A percentile compares a stretch with the other conserved stretches of the same genome.
These are phyloP conservation scores for Corydoras maculifer DNA, from an alignment of 2,113 vertebrate species.

Conservation along the genomic window DNA sequence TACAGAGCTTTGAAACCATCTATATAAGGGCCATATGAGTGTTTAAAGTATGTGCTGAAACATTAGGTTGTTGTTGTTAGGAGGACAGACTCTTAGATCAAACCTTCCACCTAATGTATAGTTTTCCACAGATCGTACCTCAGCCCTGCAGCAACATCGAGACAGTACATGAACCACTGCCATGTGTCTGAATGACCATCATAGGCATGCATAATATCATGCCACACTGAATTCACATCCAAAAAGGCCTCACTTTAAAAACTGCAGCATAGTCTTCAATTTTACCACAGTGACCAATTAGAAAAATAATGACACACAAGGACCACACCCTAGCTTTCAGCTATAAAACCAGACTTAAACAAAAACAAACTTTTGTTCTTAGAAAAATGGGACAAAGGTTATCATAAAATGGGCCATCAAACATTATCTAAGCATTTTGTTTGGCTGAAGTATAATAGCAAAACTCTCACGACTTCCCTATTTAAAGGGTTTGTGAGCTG, in stretches of 20 bases:
- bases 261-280: slow-evolving; percentile 29
- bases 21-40: slow-evolving; percentile 50
- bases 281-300: slow-evolving; percentile 19
- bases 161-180: slow-evolving; percentile 34
- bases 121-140: slow-evolving; percentile 15
- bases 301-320: slow-evolving; percentile 33
- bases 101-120: slow-evolving; percentile 7
- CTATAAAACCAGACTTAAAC: slow-evolving; percentile 51
- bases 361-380: slow-evolving; percentile 39
- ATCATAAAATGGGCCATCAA: slow-evolving; percentile 38
- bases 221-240: slow-evolving; percentile 4
- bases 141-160: slow-evolving; percentile 33
- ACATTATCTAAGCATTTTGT: slow-evolving; percentile 43
- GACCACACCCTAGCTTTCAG: slow-evolving; percentile 49
- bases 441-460: slow-evolving; percentile 35
- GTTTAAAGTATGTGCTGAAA: slow-evolving; percentile 12
- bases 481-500: neutral
- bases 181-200: slow-evolving; percentile 34
- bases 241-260: slow-evolving; percentile 12
- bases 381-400: slow-evolving; percentile 6
- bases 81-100: slow-evolving; percentile 4
- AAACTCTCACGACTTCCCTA: slow-evolving; percentile 20
- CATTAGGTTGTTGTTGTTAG: neutral
- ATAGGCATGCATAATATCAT: slow-evolving; percentile 21
- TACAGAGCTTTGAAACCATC: slow-evolving; percentile 41